These are phyloP conservation scores for Philopotamus ludificatus DNA, from an alignment of 1,140 invertebrate species.

Conservation along the genomic window DNA sequence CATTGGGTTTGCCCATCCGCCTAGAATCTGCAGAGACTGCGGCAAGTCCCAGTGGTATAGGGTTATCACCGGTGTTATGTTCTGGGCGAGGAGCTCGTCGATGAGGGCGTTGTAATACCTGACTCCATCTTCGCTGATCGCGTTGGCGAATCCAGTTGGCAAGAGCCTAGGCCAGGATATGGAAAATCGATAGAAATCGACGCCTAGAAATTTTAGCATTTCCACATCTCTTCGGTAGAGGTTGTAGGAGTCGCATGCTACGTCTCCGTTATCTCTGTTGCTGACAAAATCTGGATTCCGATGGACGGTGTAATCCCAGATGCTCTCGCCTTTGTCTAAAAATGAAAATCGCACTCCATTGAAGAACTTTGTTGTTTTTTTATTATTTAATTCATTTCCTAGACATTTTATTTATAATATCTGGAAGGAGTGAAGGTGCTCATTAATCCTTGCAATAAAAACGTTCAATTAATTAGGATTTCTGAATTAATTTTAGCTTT, in stretches of 20 bases:
- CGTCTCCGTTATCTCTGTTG: slow-evolving; percentile 48
- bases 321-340: slow-evolving; percentile 46
- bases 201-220: slow-evolving; percentile 51
- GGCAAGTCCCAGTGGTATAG: slow-evolving; percentile 60
- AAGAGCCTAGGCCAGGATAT: slow-evolving; percentile 62
- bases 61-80: slow-evolving; percentile 54
- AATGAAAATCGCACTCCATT: slow-evolving; percentile 1
- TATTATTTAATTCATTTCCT: background rate
- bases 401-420: background rate
- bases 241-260: slow-evolving; percentile 52
- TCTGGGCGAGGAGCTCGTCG: slow-evolving; percentile 51
- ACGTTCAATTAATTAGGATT: background rate
- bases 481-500: no score
- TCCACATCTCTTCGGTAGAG: slow-evolving; percentile 54
- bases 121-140: slow-evolving; percentile 56
- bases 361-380: no score
- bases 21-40: slow-evolving; percentile 52
- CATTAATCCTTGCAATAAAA: no score
- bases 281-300: slow-evolving; percentile 43
- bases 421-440: no score
- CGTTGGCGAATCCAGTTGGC: slow-evolving; percentile 54
- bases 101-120: slow-evolving; percentile 60
- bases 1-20: slow-evolving; percentile 56
- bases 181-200: slow-evolving; percentile 61
- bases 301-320: slow-evolving; percentile 46